These are phyloP conservation scores for Poeciliopsis prolifica DNA, from an alignment of 2,113 vertebrate species.

Conservation along the genomic window DNA sequence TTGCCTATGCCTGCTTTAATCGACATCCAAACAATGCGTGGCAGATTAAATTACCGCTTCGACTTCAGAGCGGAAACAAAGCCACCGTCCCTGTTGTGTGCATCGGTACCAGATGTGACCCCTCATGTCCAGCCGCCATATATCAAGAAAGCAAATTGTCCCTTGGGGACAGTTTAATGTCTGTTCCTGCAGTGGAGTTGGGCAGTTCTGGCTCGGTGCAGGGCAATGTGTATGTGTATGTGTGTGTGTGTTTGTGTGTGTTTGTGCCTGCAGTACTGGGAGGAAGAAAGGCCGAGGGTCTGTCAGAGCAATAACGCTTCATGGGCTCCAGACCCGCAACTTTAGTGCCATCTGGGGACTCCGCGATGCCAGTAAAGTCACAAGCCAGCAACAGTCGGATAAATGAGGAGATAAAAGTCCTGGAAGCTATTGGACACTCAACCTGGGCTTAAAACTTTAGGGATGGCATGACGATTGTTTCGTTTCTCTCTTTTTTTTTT, in stretches of 20 bases:
- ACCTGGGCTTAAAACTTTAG: conserved; percentile 3
- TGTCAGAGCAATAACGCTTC: conserved; percentile 55
- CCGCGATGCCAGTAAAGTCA: conserved; percentile 43
- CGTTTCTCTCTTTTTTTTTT: conserved; percentile 2
- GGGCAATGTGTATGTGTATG: conserved; percentile 13
- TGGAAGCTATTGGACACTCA: neutral
- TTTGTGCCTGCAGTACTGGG: conserved; percentile 10
- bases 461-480: conserved; percentile 23
- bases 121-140: conserved; percentile 16
- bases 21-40: neutral
- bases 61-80: conserved; percentile 33
- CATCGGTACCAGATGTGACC: neutral
- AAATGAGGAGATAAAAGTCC: conserved; percentile 52
- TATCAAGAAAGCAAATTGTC: conserved; percentile 21
- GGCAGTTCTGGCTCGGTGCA: neutral
- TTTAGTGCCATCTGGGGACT: conserved; percentile 59
- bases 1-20: neutral
- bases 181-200: neutral
- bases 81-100: conserved; percentile 1
- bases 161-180: conserved; percentile 16
- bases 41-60: conserved; percentile 9
- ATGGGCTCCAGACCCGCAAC: neutral
- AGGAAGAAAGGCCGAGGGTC: conserved; percentile 18
- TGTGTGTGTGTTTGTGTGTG: neutral
- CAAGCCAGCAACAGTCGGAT: conserved; percentile 31